Percentiles rank a stretch among this genome's conserved stretches.
Evolutionary conservation across 2,888 invertebrate genomes (phyloP).

Genomic region (Leucophenga maculata): DNA sequence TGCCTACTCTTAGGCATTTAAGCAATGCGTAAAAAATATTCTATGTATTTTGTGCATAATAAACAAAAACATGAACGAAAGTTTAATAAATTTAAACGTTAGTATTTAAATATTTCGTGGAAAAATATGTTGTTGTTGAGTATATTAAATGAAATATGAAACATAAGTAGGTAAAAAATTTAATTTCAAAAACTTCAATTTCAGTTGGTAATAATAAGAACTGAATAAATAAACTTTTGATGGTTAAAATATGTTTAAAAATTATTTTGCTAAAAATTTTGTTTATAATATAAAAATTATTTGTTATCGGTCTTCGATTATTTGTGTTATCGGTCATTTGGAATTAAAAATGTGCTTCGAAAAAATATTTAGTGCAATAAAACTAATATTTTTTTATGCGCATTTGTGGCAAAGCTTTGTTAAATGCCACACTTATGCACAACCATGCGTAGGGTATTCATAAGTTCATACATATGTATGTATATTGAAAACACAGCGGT

Average conservation of each 20-base stretch:
- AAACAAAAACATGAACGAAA: slow-evolving; percentile 21
- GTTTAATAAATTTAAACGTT: slow-evolving; percentile 8
- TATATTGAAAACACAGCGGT: too few relatives aligned
- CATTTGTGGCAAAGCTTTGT: too few relatives aligned
- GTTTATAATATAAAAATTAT: neutral
- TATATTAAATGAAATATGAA: too few relatives aligned
- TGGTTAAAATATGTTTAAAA: neutral
- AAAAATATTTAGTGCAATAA: too few relatives aligned
- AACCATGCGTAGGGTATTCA: too few relatives aligned
- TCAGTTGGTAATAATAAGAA: neutral
- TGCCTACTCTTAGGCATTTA: slow-evolving; percentile 28
- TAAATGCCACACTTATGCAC: too few relatives aligned
- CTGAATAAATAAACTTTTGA: neutral
- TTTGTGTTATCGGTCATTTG: too few relatives aligned
- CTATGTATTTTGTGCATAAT: neutral
- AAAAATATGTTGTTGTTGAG: neutral
- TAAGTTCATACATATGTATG: too few relatives aligned
- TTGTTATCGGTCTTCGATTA: neutral
- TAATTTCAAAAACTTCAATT: too few relatives aligned
- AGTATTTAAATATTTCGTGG: neutral
- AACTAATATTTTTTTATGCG: too few relatives aligned
- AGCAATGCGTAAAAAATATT: slow-evolving; percentile 11
- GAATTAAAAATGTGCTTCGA: too few relatives aligned
- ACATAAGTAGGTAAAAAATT: too few relatives aligned
- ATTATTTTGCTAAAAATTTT: neutral